Evolutionary conservation across 2,797 vertebrate species (phyloP).

Genomic region (Thalassophryne amazonica): DNA sequence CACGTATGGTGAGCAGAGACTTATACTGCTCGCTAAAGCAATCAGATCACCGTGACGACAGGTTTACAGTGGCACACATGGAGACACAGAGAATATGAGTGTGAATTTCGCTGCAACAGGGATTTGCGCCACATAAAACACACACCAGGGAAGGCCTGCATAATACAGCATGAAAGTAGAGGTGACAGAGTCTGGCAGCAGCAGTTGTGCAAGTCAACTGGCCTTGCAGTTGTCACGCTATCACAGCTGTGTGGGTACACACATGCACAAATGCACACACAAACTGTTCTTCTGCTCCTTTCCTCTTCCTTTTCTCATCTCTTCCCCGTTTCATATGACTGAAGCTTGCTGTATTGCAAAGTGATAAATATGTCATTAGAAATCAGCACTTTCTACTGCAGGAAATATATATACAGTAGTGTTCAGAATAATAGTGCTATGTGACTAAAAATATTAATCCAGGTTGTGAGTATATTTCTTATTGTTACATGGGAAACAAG

Average conservation of each 20-base stretch:
- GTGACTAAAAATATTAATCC: too few species aligned
- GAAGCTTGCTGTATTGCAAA: slow-evolving; percentile 18
- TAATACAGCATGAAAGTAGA: slow-evolving; percentile 72
- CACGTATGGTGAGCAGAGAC: background rate
- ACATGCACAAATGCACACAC: slow-evolving; percentile 2
- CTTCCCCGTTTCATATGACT: slow-evolving; percentile 9
- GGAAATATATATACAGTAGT: too few species aligned
- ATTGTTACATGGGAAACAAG: too few species aligned
- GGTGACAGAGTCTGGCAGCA: slow-evolving; percentile 74
- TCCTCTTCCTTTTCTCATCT: slow-evolving; percentile 15
- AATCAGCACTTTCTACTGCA: slow-evolving; percentile 35
- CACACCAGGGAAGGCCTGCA: slow-evolving; percentile 65
- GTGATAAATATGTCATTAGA: too few species aligned
- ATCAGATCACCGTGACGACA: slow-evolving; percentile 43
- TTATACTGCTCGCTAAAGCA: slow-evolving; percentile 2
- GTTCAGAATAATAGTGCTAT: too few species aligned
- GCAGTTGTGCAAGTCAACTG: slow-evolving; percentile 69
- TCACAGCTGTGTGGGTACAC: slow-evolving; percentile 46
- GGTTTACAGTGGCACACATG: slow-evolving; percentile 7
- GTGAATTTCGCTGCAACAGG: slow-evolving; percentile 37
- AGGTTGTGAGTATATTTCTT: too few species aligned
- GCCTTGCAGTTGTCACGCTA: slow-evolving; percentile 71
- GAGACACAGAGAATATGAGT: slow-evolving; percentile 16
- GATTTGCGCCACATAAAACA: slow-evolving; percentile 12
- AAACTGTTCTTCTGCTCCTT: background rate